These are phyloP conservation scores for Bufotes viridis DNA, from an alignment of 2,797 vertebrate species.

Conservation along the genomic window DNA sequence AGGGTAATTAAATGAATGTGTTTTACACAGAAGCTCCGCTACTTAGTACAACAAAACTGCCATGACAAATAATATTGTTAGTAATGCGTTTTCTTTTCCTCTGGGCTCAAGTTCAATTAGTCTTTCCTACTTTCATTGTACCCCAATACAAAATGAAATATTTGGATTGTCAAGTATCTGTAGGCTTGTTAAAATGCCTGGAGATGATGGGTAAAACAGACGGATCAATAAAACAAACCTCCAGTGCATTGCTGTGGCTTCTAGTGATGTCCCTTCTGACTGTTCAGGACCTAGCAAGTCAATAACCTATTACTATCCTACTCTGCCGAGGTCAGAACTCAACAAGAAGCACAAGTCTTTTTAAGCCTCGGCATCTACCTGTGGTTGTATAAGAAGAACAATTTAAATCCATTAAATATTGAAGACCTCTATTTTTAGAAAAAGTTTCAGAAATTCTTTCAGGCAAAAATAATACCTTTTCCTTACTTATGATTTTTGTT, in stretches of 20 bases:
- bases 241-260: conserved; percentile 77
- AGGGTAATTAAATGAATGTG: neutral
- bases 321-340: conserved; percentile 75
- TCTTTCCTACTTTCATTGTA: conserved; percentile 76
- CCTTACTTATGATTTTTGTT: neutral
- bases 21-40: neutral
- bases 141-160: conserved; percentile 82
- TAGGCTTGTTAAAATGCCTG: conserved; percentile 83
- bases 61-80: conserved; percentile 60
- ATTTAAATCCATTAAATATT: conserved; percentile 34
- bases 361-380: conserved; percentile 68
- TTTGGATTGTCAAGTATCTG: conserved; percentile 80
- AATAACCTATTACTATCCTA: conserved; percentile 86
- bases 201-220: conserved; percentile 85
- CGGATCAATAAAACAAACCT: conserved; percentile 83
- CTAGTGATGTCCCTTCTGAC: conserved; percentile 77
- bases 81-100: conserved; percentile 53
- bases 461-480: neutral
- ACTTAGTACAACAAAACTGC: conserved; percentile 37
- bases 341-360: conserved; percentile 73
- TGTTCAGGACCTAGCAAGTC: conserved; percentile 81
- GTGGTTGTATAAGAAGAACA: conserved; percentile 67
- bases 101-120: conserved; percentile 71
- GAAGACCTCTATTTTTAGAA: conserved; percentile 11
- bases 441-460: neutral